Base-by-base conservation (phyloP, 2,888 invertebrate genomes). In the Pandemis heparana region DNA sequence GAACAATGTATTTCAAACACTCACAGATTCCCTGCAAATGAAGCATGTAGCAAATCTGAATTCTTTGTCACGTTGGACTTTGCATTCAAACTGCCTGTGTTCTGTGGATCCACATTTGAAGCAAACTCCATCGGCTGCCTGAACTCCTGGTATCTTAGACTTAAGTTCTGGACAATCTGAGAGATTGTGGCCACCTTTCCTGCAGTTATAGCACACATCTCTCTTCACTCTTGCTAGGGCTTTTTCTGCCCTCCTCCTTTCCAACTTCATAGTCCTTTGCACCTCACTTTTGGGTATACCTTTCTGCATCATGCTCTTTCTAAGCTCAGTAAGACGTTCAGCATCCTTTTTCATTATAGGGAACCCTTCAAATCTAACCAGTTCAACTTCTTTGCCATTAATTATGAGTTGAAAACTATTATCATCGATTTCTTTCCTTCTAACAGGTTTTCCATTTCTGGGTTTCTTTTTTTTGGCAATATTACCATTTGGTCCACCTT, bases 21-120 rank as follows among this genome's bases (percentile, higher is more conserved):
- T 88, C 79, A 95, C 95, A 79, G 96, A 96, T 89, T 98, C 96
- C 71, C 96, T 96, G 87, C 98, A 99, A 78, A 98, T 97, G 84
- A 98, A 98, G 88, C 98, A 99, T 70, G 96, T 96, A 0, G 98
- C 98, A 92, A 96, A 98, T 84, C 97, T 96, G 82, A 96, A 98
- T 74, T 96, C 96, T 76, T 96, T 95, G 56, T 95, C 95, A 78
- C 92, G 95, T 48, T 95, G 95, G 0, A 96, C 96, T 92, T 96
- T 96, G 81, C 97, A 97, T 82, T 96, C 96, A 84, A 96, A 96
- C 81, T 97, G 96, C 12, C 96, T 96, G 84, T 98, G 98, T 85
- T 98, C 98, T 5, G 97, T 97, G 0, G 98, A 98, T 0, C 98
- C 98, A 89, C 98, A 98, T 88, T 98, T 98, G 84, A 97, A 98